Conservation (phyloP, 1,140 invertebrate species). For the Papilio helenus region DNA sequence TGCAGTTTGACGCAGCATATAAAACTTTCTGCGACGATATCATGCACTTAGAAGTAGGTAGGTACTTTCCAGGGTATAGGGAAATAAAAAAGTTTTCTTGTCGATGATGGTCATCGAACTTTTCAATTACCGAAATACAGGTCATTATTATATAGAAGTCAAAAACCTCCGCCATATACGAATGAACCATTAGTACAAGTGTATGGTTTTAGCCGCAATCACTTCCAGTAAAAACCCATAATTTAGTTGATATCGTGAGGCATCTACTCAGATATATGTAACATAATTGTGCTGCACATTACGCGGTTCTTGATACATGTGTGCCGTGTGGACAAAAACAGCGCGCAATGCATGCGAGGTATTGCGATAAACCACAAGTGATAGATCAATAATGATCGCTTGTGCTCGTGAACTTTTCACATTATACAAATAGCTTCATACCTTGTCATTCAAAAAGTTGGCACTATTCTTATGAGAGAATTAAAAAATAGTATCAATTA, state of each 20-base stretch:
- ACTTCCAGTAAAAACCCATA: constrained; percentile 26
- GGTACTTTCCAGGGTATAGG: too few relatives aligned
- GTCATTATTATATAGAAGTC: not conserved
- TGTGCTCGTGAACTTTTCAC: not conserved
- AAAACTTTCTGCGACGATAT: not conserved
- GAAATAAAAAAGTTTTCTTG: not conserved
- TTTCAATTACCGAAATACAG: not conserved
- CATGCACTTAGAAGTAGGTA: not conserved
- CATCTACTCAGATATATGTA: not conserved
- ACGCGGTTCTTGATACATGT: constrained; percentile 26
- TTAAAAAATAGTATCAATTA: not conserved
- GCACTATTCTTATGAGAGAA: not conserved
- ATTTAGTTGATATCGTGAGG: constrained; percentile 26
- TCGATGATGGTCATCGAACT: not conserved
- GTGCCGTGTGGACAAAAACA: constrained; percentile 19
- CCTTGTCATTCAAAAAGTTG: not conserved
- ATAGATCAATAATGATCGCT: constrained; percentile 6
- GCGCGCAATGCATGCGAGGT: not conserved
- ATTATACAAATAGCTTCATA: not conserved
- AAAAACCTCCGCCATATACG: not conserved
- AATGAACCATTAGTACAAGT: constrained; percentile 21
- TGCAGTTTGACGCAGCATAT: not conserved
- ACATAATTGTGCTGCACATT: constrained; percentile 17
- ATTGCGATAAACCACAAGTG: constrained; percentile 28
- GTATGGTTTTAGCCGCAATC: constrained; percentile 8